These are phyloP conservation scores for Epistrophella euchroma DNA, from an alignment of 2,888 invertebrate genomes.

Conservation along the genomic window DNA sequence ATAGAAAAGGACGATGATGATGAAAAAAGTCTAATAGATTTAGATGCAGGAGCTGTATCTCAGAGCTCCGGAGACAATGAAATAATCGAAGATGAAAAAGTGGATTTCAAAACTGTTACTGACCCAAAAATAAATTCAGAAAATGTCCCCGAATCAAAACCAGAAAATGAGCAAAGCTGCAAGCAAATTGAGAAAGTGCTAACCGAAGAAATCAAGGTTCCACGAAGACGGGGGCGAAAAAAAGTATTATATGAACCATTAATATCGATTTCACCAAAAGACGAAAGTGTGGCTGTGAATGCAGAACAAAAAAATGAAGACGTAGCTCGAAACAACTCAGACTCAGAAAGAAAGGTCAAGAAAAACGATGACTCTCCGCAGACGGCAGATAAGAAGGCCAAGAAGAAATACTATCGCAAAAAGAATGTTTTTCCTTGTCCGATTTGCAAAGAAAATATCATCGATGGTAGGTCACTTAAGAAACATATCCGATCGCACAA, in stretches of 20 bases:
- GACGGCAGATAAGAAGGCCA: not conserved
- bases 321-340: not conserved
- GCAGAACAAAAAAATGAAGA: constrained; percentile 15
- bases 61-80: constrained; percentile 13
- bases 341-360: not conserved
- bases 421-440: constrained; percentile 51
- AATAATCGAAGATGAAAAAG: not conserved
- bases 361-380: constrained; percentile 21
- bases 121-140: not conserved
- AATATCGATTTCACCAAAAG: constrained; percentile 7
- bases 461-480: constrained; percentile 55
- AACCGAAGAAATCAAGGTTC: constrained; percentile 12
- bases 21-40: constrained; percentile 19
- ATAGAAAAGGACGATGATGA: not conserved
- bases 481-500: constrained; percentile 61
- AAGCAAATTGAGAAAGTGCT: constrained; percentile 20
- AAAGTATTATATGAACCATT: constrained; percentile 31
- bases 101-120: not conserved
- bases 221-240: constrained; percentile 20
- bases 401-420: constrained; percentile 47
- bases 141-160: not conserved
- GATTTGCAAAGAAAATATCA: constrained; percentile 48
- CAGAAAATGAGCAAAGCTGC: not conserved
- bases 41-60: constrained; percentile 1
- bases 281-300: not conserved